Evolutionary conservation across 2,797 vertebrate genomes (phyloP).

Genomic region (Tangara arthus): DNA sequence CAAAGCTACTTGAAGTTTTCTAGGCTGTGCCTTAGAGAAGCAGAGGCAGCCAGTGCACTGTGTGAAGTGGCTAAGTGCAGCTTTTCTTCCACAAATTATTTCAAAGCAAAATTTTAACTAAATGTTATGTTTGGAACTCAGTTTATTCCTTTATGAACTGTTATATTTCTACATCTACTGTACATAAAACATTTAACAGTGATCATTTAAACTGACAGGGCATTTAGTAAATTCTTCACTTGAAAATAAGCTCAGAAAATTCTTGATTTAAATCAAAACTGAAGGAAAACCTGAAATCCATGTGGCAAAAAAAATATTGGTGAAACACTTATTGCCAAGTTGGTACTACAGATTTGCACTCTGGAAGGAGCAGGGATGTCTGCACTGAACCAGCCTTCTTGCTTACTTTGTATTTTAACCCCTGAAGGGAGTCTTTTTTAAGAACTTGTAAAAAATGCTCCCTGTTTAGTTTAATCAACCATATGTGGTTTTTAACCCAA

Average conservation of each 20-base stretch:
- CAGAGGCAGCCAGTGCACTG: constrained; percentile 24
- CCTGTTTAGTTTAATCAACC: not conserved
- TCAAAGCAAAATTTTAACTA: constrained; percentile 66
- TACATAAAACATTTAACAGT: constrained; percentile 60
- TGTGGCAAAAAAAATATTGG: constrained; percentile 31
- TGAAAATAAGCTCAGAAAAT: constrained; percentile 51
- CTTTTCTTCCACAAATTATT: constrained; percentile 64
- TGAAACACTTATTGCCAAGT: not conserved
- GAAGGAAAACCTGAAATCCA: constrained; percentile 56
- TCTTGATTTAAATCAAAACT: constrained; percentile 47
- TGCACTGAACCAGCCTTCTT: not conserved
- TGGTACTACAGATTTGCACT: not conserved
- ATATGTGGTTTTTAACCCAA: not conserved
- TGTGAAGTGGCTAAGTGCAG: constrained; percentile 59
- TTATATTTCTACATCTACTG: constrained; percentile 64
- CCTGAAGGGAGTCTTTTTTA: not conserved
- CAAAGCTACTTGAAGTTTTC: constrained; percentile 60
- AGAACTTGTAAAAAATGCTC: not conserved
- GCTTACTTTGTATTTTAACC: constrained; percentile 20
- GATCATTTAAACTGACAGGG: constrained; percentile 60
- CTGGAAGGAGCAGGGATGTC: not conserved
- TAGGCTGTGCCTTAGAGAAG: constrained; percentile 30
- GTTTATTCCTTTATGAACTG: constrained; percentile 67
- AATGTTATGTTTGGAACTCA: constrained; percentile 64
- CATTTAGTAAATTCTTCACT: constrained; percentile 57